Evolutionary conservation across 2,113 vertebrate species (phyloP), one percentile per base, ranked within the genome.

Genomic region (Illadopsis cleaveri): DNA sequence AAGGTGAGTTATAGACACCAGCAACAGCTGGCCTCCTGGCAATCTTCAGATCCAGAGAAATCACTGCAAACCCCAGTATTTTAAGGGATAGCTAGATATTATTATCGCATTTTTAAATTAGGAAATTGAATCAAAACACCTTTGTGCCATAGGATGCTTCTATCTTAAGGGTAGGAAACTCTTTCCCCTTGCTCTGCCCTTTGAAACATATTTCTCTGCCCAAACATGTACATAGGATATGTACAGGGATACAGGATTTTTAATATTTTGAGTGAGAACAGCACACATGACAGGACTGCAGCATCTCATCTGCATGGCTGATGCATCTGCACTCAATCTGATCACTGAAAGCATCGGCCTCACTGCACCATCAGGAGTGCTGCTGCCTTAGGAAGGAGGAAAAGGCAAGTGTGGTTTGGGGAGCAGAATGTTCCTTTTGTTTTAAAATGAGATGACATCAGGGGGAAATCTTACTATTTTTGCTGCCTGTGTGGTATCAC

Each of bases 281-380:
- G 58, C n/a, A n/a, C 50, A 27, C n/a, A 22, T 0, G 3, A 31
- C 31, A 40, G 53, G 78, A 90, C 45, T 84, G 78, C 73, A 95
- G 84, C 62, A 81, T 69, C 76, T 54, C 64, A 77, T 78, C 60
- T 78, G 69, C 80, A 72, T 64, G 64, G 66, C 48, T 86, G 53
- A 37, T 27, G 62, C 33, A 1, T 77, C 71, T 90, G 66, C 83
- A 93, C 70, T 44, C 72, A 61, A 1, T 78, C 47, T 82, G 70
- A 83, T 20, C 53, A 11, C 37, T 3, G 3, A 44, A 18, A 48
- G 25, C 58, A 61, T 3, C 12, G 4, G 58, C 64, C n/a, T 79
- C 47, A 3, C 47, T 40, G 19, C 62, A 2, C 50, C 71, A 78
- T 24, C 64, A 56, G 69, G 19, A 54, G 19, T 9, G 31, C 33